Percentiles rank a stretch among this genome's conserved stretches.
These are phyloP conservation scores for Euleptes europaea DNA, from an alignment of 2,113 vertebrate species.

Conservation along the genomic window DNA sequence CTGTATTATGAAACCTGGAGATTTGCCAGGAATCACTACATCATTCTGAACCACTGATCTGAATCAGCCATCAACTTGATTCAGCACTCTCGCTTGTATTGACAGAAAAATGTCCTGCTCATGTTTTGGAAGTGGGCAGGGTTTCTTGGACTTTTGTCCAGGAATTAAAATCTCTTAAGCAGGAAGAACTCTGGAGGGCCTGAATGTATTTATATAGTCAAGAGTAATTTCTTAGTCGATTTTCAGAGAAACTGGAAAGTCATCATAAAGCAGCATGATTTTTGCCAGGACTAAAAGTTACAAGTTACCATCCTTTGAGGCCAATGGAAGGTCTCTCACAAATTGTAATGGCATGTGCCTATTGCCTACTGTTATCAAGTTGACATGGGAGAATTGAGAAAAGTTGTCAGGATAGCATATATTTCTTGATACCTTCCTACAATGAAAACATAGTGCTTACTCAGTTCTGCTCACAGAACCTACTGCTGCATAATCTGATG, in stretches of 20 bases:
- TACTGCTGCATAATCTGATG: not conserved
- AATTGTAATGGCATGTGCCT: not conserved
- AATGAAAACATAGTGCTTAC: not conserved
- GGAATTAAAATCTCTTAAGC: conserved; percentile 45
- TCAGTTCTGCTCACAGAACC: not conserved
- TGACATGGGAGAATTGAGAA: not conserved
- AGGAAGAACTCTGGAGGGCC: conserved; percentile 52
- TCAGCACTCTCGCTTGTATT: conserved; percentile 62
- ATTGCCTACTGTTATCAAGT: not conserved
- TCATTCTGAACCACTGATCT: conserved; percentile 69
- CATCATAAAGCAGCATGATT: conserved; percentile 3
- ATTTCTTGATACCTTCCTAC: not conserved
- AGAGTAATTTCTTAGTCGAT: conserved; percentile 41
- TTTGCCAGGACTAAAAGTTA: conserved; percentile 5
- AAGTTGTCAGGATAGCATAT: not conserved
- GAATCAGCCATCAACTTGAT: conserved; percentile 69
- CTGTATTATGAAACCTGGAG: conserved; percentile 63
- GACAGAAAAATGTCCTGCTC: conserved; percentile 48
- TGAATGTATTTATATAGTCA: conserved; percentile 38
- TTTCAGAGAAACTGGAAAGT: conserved; percentile 33
- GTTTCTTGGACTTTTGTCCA: conserved; percentile 45
- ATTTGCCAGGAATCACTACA: conserved; percentile 65
- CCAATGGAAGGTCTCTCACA: not conserved
- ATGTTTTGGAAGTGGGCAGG: conserved; percentile 57
- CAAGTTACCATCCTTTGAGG: not conserved